Base-by-base conservation (phyloP, 2,113 vertebrate genomes). In the Nothoprocta perdicaria region DNA sequence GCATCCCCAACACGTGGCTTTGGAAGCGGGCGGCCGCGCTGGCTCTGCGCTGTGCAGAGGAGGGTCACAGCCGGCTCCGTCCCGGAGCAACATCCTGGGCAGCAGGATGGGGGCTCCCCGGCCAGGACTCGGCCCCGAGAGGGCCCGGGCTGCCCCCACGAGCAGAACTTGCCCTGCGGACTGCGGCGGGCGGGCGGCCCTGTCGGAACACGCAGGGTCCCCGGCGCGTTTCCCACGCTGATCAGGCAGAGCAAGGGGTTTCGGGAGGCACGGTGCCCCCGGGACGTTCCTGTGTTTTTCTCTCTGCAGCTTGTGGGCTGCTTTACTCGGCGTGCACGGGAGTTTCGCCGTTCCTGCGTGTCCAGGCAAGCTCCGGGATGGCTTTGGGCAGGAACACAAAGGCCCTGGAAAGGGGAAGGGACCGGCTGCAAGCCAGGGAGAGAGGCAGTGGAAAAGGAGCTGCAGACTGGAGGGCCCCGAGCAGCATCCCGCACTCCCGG, bases 191-290 rank as follows among this genome's bases (percentile, higher is more conserved):
- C 88, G 35, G 35, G 35, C 35, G 35, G 35, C 35, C 89, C 69
- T 96, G 95, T 94, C 4, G 40, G 80, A 75, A 95, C 95, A 76
- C 0, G 94, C 94, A 95, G 95, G 94, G 94, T 95, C 95, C 89
- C 76, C 90, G n/a, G 45, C 1, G 1, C 85, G 74, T 94, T 96
- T 96, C 95, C 95, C 95, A 96, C 94, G 90, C 92, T 77, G 94
- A 65, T 40, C 41, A 1, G 60, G 45, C 74, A 52, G 82, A 73
- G 87, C 76, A 3, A n/a, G 95, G 94, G 94, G 92, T 92, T 95
- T 95, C 80, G 83, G 82, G 71, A 96, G 88, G 87, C 91, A 91
- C 9, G 58, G 91, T 88, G 94, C 90, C 95, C 95, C 88, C 69
- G 2, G 95, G 93, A 89, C 4, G 14, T 96, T 95, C 93, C 86